Evolutionary conservation across 1,140 invertebrate genomes (phyloP).

Genomic region (Polyergus mexicanus): DNA sequence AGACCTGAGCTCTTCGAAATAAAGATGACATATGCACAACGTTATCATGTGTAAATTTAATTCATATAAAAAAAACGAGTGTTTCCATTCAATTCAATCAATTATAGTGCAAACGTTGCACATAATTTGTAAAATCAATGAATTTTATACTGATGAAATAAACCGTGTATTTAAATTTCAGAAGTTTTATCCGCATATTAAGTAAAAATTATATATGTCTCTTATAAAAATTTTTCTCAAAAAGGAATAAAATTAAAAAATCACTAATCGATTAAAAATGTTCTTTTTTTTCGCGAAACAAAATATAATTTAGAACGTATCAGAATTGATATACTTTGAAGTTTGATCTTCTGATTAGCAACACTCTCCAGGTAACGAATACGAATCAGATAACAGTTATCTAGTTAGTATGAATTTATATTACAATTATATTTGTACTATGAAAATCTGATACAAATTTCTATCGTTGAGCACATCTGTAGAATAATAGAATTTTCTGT

Average conservation of each 20-base stretch:
- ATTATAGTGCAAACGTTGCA: not conserved
- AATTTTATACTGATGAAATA: not conserved
- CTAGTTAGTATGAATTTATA: conserved; percentile 49
- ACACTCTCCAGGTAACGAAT: conserved; percentile 47
- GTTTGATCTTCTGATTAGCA: conserved; percentile 65
- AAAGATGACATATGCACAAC: not conserved
- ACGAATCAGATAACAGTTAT: conserved; percentile 69
- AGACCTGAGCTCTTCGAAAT: not conserved
- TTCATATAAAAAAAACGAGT: not conserved
- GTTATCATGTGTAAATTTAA: conserved; percentile 1
- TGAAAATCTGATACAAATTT: not conserved
- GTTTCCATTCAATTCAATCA: not conserved
- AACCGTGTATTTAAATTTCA: not conserved
- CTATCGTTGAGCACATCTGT: not conserved
- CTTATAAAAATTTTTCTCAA: not conserved
- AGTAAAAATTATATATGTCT: not conserved
- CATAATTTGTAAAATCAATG: conserved; percentile 13
- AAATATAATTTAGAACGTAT: conserved; percentile 34
- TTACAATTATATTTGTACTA: conserved; percentile 36
- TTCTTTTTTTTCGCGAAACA: not conserved
- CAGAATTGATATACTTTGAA: conserved; percentile 61
- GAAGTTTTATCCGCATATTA: not conserved
- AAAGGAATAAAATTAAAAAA: not conserved
- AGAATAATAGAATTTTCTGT: not conserved
- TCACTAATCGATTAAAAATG: not conserved